phyloP scores from a whole-genome alignment of 2,888 invertebrate genomes.

The Pseudanteris insignis region DNA sequence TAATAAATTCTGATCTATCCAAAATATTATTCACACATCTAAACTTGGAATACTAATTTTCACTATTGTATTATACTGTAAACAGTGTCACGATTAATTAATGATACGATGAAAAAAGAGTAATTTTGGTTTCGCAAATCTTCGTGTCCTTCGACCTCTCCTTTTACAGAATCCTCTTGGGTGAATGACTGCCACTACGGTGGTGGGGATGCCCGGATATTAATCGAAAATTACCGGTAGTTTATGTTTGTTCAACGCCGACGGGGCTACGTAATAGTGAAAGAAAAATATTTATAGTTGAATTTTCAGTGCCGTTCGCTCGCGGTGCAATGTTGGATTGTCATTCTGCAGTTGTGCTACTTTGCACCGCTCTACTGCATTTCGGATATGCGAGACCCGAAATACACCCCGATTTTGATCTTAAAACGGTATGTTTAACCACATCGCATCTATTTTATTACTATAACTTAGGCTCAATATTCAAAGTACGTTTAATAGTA shows the following conservation, averaged over 20 bases:
- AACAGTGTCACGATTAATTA: not conserved
- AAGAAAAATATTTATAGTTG: constrained; percentile 19
- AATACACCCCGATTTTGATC: constrained; percentile 53
- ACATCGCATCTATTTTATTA: too few relatives aligned
- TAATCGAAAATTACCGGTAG: constrained; percentile 48
- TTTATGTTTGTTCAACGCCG: constrained; percentile 44
- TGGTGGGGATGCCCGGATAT: constrained; percentile 47
- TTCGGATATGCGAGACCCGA: constrained; percentile 35
- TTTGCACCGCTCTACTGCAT: constrained; percentile 9
- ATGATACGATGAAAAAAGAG: not conserved
- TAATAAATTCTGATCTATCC: too few relatives aligned
- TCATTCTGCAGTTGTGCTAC: constrained; percentile 12
- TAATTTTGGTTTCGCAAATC: constrained; percentile 35
- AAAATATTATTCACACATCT: too few relatives aligned
- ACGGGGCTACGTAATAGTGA: constrained; percentile 38
- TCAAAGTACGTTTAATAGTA: too few relatives aligned
- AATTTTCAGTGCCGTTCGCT: constrained; percentile 15
- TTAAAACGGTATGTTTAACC: constrained; percentile 56
- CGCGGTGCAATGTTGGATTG: constrained; percentile 14
- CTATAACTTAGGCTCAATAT: too few relatives aligned
- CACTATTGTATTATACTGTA: too few relatives aligned
- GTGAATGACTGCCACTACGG: constrained; percentile 43
- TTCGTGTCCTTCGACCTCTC: constrained; percentile 45
- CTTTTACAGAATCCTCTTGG: constrained; percentile 45
- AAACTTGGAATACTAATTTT: too few relatives aligned